Base-by-base conservation (phyloP, 2,797 vertebrate species). In the Todus mexicanus region DNA sequence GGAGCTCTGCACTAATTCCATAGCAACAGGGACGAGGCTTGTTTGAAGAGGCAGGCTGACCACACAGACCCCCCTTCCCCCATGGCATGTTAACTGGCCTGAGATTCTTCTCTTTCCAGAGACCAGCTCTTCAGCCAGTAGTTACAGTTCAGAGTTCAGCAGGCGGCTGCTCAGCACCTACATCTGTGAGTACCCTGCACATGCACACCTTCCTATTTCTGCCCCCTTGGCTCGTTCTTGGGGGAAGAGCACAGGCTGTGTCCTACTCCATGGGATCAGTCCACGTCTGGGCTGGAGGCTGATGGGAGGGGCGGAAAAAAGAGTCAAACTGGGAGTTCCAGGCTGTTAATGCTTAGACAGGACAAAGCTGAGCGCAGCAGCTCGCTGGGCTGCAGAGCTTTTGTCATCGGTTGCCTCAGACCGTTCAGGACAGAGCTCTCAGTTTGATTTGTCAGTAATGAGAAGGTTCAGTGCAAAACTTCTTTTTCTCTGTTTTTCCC, bases 71-170 rank as follows among this genome's bases (percentile, higher is more conserved):
- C 10, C 20, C 6, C 25, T 37, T 77, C 56, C 42, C 42, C 14
- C 12, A 3, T 65, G 59, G 47, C 51, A 27, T 56, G 5, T 35
- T 95, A 83, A 97, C 78, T 94, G 85, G 19, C 66, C 43, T 68
- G 23, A 80, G 51, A 42, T 33, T 72, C 66, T 74, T 59, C 84
- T 37, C 69, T 91, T 97, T 97, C 13, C 98, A 99, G 99, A 99
- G 97, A 98, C 98, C 79, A 99, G 99, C 38, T 99, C 98, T 5
- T 98, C 98, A 2, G 98, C 98, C 21, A 98, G 97, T 93, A 99
- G 98, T 97, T 99, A 99, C 98, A 99, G 97, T 77, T 99, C 98
- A 0, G 99, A 99, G 87, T 99, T 99, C 97, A 99, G 98, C 98
- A 98, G 98, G 57, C 94, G 98, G 45, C 98, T 99, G 60, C 98